Conservation (phyloP, 2,888 invertebrate genomes). For the Plagiodera versicolora region DNA sequence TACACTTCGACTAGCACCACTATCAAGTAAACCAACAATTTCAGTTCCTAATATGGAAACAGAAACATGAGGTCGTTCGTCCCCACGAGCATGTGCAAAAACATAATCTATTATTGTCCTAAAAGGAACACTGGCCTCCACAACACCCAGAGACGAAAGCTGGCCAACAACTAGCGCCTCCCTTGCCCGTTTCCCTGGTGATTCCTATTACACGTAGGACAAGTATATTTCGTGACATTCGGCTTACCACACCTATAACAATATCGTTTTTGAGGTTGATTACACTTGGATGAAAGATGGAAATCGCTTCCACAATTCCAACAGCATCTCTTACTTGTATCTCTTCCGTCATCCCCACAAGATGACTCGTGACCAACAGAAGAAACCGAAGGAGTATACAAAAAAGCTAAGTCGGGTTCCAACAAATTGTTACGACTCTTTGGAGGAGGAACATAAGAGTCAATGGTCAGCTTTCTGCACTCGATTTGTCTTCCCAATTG, state of each 20-base stretch:
- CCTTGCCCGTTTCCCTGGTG: too few relatives aligned
- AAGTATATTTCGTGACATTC: too few relatives aligned
- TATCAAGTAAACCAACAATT: slow-evolving; percentile 14
- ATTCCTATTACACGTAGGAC: too few relatives aligned
- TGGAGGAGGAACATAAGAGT: slow-evolving; percentile 3
- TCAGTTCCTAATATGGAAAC: slow-evolving; percentile 10
- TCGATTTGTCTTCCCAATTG: slow-evolving; percentile 24
- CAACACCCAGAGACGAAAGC: not conserved
- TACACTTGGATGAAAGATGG: slow-evolving; percentile 3
- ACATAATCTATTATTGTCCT: not conserved
- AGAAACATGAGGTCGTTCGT: slow-evolving; percentile 8
- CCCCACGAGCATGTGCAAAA: slow-evolving; percentile 6
- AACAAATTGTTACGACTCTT: slow-evolving; percentile 4
- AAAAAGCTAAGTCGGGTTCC: slow-evolving; percentile 17
- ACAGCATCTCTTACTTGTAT: slow-evolving; percentile 3
- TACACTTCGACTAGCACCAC: slow-evolving; percentile 11
- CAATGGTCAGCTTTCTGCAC: slow-evolving; percentile 16
- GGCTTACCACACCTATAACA: slow-evolving; percentile 12
- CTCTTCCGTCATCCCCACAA: not conserved
- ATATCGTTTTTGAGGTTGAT: slow-evolving; percentile 1
- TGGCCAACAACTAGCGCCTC: too few relatives aligned
- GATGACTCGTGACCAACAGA: not conserved
- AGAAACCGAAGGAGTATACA: slow-evolving; percentile 7
- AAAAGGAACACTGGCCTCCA: not conserved
- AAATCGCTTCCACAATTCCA: slow-evolving; percentile 11